Conservation (phyloP, 1,140 invertebrate genomes). For the Euglossa dilemma region DNA sequence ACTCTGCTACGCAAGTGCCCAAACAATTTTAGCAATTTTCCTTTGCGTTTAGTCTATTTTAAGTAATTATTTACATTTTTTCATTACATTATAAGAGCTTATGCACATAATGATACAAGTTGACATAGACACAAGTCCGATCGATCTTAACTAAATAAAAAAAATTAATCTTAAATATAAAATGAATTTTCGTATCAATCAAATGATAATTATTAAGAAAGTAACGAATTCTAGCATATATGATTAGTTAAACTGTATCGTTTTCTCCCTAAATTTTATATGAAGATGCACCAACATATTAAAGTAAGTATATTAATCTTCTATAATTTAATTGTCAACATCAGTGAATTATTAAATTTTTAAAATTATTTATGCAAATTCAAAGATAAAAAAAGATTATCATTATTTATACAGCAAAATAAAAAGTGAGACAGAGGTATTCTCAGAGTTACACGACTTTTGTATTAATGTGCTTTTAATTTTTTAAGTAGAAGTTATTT, state of each 20-base stretch:
- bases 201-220: conserved; percentile 30
- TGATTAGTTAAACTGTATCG: conserved; percentile 4
- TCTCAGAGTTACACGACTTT: conserved; percentile 36
- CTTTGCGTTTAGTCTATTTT: conserved; percentile 46
- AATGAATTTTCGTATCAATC: conserved; percentile 21
- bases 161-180: conserved; percentile 37
- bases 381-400: not conserved
- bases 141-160: conserved; percentile 37
- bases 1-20: conserved; percentile 66
- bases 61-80: conserved; percentile 63
- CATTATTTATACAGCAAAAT: conserved; percentile 4
- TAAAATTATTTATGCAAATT: not conserved
- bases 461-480: conserved; percentile 42
- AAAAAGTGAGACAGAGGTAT: conserved; percentile 11
- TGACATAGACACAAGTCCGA: conserved; percentile 48
- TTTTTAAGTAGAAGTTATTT: not conserved
- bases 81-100: conserved; percentile 41
- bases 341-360: conserved; percentile 16
- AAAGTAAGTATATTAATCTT: conserved; percentile 16
- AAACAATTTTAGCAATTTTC: conserved; percentile 43
- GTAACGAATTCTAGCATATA: not conserved
- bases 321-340: conserved; percentile 10
- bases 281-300: conserved; percentile 10
- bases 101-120: conserved; percentile 50
- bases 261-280: conserved; percentile 1